Evolutionary conservation across 2,113 vertebrate species (phyloP), one percentile per base, ranked within the genome.

Genomic region (Lethenteron reissneri): DNA sequence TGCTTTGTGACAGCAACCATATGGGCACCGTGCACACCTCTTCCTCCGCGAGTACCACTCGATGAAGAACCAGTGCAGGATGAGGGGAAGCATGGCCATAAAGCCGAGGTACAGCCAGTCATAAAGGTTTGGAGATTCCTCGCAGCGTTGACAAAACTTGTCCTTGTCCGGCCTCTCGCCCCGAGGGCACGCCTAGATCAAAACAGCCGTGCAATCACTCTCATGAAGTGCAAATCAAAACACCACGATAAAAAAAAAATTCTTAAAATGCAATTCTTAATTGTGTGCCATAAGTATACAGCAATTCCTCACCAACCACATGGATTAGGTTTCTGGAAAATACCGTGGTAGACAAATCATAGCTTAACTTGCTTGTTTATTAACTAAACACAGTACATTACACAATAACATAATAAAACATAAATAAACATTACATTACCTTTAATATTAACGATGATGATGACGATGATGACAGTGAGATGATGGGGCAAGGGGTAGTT

Each of bases 1-100:
- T 41, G 41, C 41, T 41, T 41, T 41, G 41, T 41, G 41, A 41
- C 41, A 41, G 41, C 41, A 41, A 41, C 41, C 41, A 15, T 19
- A 15, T 68, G 15, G 73, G 72, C 58, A 13, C 8, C 9, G 5
- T 0, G 58, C 77, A 2, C 73, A 94, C 94, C 94, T 97, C 77
- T 97, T 99, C 80, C 97, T 97, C 9, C 94, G 91, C 0, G 92
- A 95, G 76, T 94, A 97, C 90, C 92, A 97, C 74, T 99, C 94
- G 9, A 99, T 91, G 73, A 97, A 99, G 82, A 97, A 97, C 92
- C 94, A 99, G 77, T 99, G 94, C 71, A 99, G 77, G 19, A 95
- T 83, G 2, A 99, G 80, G 1, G 94, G 94, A 4, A 99, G 79
- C 89, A 99, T 87, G 56, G 88, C 94, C 94, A 97, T 99, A 75